These are phyloP conservation scores for Drosophila villosipedis DNA, from an alignment of 2,888 invertebrate species.

Conservation along the genomic window DNA sequence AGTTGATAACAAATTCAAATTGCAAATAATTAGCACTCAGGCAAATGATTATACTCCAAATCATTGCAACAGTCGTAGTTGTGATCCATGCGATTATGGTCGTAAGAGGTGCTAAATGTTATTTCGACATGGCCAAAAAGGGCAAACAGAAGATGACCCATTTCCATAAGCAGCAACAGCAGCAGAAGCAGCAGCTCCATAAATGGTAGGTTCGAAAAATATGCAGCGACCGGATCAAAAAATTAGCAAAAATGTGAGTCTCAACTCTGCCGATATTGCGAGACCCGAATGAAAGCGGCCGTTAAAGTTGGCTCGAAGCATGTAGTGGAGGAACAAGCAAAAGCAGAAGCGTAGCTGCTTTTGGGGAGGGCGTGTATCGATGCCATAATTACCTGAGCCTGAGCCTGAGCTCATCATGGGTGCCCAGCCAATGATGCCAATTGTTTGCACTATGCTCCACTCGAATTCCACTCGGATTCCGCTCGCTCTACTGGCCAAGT, in stretches of 20 bases:
- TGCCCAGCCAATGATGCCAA: conserved; percentile 75
- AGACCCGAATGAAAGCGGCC: conserved; percentile 69
- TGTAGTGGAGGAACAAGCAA: neutral
- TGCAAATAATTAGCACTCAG: conserved; percentile 34
- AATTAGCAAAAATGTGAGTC: conserved; percentile 71
- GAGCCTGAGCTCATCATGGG: conserved; percentile 24
- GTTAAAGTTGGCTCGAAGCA: neutral
- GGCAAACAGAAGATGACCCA: conserved; percentile 69
- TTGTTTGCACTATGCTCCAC: conserved; percentile 61
- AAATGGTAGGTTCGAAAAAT: conserved; percentile 53
- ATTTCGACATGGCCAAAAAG: conserved; percentile 54
- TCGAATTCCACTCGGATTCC: conserved; percentile 12
- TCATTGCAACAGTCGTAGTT: conserved; percentile 14
- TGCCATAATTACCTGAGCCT: conserved; percentile 47
- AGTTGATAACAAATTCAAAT: conserved; percentile 23
- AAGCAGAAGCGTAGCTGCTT: conserved; percentile 19
- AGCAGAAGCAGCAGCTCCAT: neutral
- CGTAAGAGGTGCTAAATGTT: conserved; percentile 66
- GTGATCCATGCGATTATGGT: conserved; percentile 15
- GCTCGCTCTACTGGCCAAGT: conserved; percentile 53
- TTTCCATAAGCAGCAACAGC: conserved; percentile 26
- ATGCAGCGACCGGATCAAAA: conserved; percentile 77
- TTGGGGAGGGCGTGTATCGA: conserved; percentile 60
- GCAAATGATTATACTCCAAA: conserved; percentile 12
- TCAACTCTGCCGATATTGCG: conserved; percentile 46